Evolutionary conservation across 2,113 vertebrate genomes (phyloP), one percentile per base, ranked within the genome.

Genomic region (Brienomyrus longianalis): DNA sequence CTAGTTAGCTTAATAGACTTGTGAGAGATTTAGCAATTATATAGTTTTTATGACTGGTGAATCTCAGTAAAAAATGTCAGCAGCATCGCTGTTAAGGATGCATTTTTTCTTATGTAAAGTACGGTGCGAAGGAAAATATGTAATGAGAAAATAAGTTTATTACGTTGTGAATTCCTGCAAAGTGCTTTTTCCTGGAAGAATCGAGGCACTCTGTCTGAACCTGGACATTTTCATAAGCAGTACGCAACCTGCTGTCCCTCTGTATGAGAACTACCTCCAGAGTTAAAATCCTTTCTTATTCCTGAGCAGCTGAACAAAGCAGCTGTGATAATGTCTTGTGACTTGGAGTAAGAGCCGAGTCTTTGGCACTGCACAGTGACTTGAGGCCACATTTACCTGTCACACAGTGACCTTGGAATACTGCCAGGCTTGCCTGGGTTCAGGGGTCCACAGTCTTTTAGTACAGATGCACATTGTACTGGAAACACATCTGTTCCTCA

Each of bases 401-500:
- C 85, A 89, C 90, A 93, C 89, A 89, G 31, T 89, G 52, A 70
- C 31, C 17, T 59, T 93, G 92, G 90, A 90, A 52, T 15, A 2
- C 13, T 47, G 90, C 92, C 90, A 91, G 89, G 13, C 51, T 47
- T 74, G 56, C 80, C 90, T 74, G 51, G 56, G 54, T 21, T 56
- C 54, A 88, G 62, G 88, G 90, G 88, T 74, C 47, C 88, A 84
- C 83, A 56, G 39, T 89, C 86, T 88, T 88, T 62, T 89, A 89
- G 80, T 91, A 83, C 88, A 90, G 88, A 92, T 91, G 90, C 66
- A 54, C 62, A 84, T 43, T 86, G 52, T 31, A 31, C 80, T 85
- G 47, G 51, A 66, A 83, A 39, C 88, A 93, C 92, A 93, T 93
- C 92, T 93, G 92, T 89, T 92, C 87, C 88, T 62, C 86, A 92